phyloP scores from a whole-genome alignment of 2,113 vertebrate genomes.

The Calonectris borealis region DNA sequence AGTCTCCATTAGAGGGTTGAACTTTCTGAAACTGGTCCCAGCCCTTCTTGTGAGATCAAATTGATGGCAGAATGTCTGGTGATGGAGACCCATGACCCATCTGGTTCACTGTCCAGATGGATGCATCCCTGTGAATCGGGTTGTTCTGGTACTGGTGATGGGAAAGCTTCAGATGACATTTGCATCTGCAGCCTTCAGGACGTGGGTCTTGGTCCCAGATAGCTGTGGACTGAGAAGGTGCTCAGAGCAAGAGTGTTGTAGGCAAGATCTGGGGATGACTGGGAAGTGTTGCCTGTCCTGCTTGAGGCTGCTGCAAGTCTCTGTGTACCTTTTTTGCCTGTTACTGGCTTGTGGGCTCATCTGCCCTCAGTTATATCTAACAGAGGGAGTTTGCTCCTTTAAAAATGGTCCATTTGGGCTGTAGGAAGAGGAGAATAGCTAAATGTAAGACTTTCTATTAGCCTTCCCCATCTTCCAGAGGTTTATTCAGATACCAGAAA shows the following conservation, averaged over 20 bases:
- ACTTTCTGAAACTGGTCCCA: not conserved
- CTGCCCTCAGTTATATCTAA: not conserved
- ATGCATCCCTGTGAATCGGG: not conserved
- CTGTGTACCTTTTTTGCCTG: not conserved
- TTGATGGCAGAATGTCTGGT: not conserved
- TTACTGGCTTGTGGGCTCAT: not conserved
- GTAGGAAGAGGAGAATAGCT: not conserved
- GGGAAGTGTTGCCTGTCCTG: not conserved
- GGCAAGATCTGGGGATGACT: not conserved
- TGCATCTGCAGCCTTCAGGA: not conserved
- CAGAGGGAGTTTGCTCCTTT: not conserved
- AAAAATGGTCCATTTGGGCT: not conserved
- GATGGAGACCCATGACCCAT: not conserved
- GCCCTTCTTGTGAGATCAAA: not conserved
- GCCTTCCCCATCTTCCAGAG: not conserved
- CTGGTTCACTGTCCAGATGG: not conserved
- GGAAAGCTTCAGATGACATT: not conserved
- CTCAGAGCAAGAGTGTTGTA: not conserved
- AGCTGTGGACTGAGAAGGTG: not conserved
- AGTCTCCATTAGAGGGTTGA: not conserved
- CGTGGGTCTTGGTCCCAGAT: not conserved
- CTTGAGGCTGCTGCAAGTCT: not conserved
- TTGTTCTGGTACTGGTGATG: not conserved
- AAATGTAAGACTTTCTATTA: not conserved
- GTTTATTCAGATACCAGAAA: not conserved